Conservation (phyloP, 2,113 vertebrate species). For the Rhynchopsitta pachyrhyncha region DNA sequence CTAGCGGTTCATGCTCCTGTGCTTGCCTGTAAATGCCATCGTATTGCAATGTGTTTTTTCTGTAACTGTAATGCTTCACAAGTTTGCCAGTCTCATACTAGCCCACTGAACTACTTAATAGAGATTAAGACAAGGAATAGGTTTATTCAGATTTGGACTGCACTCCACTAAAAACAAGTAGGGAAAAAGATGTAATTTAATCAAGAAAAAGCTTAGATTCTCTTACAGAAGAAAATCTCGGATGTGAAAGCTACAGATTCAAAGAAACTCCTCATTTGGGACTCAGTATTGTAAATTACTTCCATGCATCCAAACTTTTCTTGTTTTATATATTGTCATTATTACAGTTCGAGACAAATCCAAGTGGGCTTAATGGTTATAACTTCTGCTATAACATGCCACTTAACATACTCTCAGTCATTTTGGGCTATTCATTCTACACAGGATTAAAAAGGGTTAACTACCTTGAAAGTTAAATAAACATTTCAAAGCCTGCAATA, state of each 20-base stretch:
- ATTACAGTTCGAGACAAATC: neutral
- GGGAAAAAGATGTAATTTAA: neutral
- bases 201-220: neutral
- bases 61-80: neutral
- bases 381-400: rapidly evolving
- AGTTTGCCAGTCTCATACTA: neutral
- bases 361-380: neutral
- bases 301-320: neutral
- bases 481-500: neutral
- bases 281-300: neutral
- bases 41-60: neutral
- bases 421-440: neutral
- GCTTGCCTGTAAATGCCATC: rapidly evolving
- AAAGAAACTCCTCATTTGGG: neutral
- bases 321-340: neutral
- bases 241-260: neutral
- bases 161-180: neutral
- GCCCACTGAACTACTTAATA: neutral
- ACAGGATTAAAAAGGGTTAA: neutral
- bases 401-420: neutral
- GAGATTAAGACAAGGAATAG: neutral
- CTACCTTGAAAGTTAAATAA: neutral
- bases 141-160: neutral
- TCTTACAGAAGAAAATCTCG: neutral
- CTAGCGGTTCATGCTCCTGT: rapidly evolving